Evolutionary conservation across 2,888 invertebrate species (phyloP), one percentile per base, ranked within the genome.

Genomic region (Lithophane semibrunnea): DNA sequence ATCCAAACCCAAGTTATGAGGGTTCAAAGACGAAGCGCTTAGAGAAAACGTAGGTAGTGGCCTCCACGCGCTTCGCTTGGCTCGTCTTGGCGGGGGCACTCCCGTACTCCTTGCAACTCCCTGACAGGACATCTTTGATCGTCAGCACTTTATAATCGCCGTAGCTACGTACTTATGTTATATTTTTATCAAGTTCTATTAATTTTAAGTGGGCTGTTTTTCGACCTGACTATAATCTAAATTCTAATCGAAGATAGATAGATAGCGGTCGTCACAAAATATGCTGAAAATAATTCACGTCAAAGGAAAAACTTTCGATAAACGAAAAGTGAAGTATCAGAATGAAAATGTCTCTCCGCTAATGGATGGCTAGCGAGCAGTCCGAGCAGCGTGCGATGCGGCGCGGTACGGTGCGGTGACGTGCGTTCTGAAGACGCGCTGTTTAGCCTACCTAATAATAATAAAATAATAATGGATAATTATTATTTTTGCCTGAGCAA

Each of bases 271-370:
- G 13, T 24, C 49, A 42, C 13, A 65, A 52, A 52, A 49, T 49
- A 49, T 63, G 64, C 71, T 63, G 37, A 37, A 71, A 49, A 18
- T 16, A 37, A 71, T 71, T 71, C 37, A 29, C 49, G 18, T 63
- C 63, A 71, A 49, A 37, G 44, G 24, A 9, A 68, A 54, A 54
- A 68, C 24, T 44, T 18, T 58, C 12, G 4, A 24, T 69, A 69
- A 21, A 56, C 18, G 44, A 58, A 58, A 58, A 58, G 7, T 42
- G 70, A 71, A 61, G 61, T 21, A 71, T 16, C 47, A 10, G 13
- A 71, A 61, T 29, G 44, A 49, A 61, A 71, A 49, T 61, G n/a
- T 37, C 47, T 71, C 61, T 18, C 3, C 21, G 61, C 29, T 61
- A 71, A 70, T 63, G 70, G 70, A 29, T 16, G 70, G 10, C 29